Evolutionary conservation across 2,888 invertebrate genomes (phyloP).

Genomic region (Eremobia ochroleuca): DNA sequence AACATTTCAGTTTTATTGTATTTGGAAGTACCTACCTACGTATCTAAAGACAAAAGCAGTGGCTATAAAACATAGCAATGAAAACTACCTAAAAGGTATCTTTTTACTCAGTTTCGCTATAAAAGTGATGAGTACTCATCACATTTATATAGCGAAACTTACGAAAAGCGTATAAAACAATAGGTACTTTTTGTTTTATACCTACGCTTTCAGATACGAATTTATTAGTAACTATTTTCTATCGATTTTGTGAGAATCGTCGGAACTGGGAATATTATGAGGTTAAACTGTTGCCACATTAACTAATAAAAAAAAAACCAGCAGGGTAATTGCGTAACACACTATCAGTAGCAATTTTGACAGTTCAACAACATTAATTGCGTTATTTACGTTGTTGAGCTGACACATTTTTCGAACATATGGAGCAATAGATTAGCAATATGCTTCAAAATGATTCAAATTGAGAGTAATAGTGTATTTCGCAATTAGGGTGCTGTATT

Average conservation of each 20-base stretch:
- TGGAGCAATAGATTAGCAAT: too few relatives aligned
- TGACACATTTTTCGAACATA: too few relatives aligned
- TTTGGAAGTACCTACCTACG: not conserved
- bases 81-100: slow-evolving; percentile 31
- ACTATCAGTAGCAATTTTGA: too few relatives aligned
- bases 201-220: not conserved
- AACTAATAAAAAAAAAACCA: not conserved
- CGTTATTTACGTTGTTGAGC: too few relatives aligned
- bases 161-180: not conserved
- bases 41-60: slow-evolving; percentile 28
- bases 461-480: too few relatives aligned
- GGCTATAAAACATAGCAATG: slow-evolving; percentile 40
- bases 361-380: too few relatives aligned
- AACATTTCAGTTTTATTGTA: slow-evolving; percentile 46
- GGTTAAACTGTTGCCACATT: not conserved
- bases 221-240: not conserved
- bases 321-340: too few relatives aligned
- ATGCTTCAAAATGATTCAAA: too few relatives aligned
- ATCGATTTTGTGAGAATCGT: not conserved
- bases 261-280: slow-evolving; percentile 4
- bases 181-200: slow-evolving; percentile 20
- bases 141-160: not conserved
- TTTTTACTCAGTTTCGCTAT: slow-evolving; percentile 40
- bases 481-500: too few relatives aligned
- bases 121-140: slow-evolving; percentile 19